Conservation (phyloP, 2,797 vertebrate genomes). For the Sebastes cheni region DNA sequence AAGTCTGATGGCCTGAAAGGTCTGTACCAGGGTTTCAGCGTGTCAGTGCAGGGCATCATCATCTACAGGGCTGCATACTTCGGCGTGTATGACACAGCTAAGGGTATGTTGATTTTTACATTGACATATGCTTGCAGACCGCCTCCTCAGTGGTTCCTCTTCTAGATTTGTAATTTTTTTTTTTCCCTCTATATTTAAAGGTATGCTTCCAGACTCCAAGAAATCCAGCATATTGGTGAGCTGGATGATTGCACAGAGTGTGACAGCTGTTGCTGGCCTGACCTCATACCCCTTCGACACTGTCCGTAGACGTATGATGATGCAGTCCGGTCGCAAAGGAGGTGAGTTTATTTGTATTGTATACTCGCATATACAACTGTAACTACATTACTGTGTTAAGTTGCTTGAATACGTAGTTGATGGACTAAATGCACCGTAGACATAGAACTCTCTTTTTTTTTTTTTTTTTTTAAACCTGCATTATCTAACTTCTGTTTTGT, state of each 20-base stretch:
- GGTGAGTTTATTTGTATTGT: conserved; percentile 60
- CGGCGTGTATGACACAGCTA: conserved; percentile 92
- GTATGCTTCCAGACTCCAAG: conserved; percentile 94
- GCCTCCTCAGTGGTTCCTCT: not conserved
- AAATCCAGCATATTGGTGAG: conserved; percentile 91
- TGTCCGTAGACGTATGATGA: conserved; percentile 95
- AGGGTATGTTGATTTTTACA: conserved; percentile 78
- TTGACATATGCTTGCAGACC: accelerated
- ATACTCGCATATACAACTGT: too few relatives aligned
- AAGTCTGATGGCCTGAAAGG: conserved; percentile 83
- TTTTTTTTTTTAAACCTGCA: too few relatives aligned
- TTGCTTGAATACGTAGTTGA: not conserved
- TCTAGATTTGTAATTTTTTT: not conserved
- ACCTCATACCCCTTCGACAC: conserved; percentile 94
- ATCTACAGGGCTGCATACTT: conserved; percentile 95
- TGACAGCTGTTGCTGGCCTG: conserved; percentile 90
- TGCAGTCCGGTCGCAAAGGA: conserved; percentile 94
- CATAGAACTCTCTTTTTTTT: too few relatives aligned
- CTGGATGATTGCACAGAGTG: conserved; percentile 94
- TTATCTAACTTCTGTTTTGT: not conserved
- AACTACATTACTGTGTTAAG: not conserved
- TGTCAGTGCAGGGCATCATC: conserved; percentile 94
- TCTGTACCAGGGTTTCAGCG: conserved; percentile 88
- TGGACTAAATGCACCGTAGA: not conserved
- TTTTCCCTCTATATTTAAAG: conserved; percentile 60